Conservation (phyloP, 2,888 invertebrate species). For the Platycheirus albimanus region DNA sequence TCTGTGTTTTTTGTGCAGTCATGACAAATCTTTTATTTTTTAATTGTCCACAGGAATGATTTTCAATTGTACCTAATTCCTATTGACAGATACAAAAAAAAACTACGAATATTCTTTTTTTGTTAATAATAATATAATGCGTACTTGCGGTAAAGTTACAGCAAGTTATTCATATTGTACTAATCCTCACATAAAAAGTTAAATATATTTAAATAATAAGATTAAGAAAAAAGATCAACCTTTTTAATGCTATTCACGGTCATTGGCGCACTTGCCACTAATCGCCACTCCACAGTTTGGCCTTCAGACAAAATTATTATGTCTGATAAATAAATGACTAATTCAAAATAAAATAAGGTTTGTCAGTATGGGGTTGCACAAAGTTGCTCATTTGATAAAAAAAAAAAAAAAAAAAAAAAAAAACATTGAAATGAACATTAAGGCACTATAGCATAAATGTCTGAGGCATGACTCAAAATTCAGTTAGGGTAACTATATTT, state of each 20-base stretch:
- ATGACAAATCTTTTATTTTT: neutral
- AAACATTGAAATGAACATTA: no score
- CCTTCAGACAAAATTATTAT: slow-evolving; percentile 63
- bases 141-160: no score
- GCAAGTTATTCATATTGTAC: neutral
- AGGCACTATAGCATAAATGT: no score
- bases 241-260: slow-evolving; percentile 59
- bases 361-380: neutral
- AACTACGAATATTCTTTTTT: no score
- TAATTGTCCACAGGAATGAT: neutral
- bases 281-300: slow-evolving; percentile 53
- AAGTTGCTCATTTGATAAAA: neutral
- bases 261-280: slow-evolving; percentile 68
- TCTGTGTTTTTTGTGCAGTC: neutral
- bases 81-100: neutral
- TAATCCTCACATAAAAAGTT: neutral
- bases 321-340: slow-evolving; percentile 67
- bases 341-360: slow-evolving; percentile 29
- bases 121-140: no score
- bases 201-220: neutral
- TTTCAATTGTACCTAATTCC: neutral
- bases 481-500: no score
- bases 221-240: neutral
- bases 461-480: no score
- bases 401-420: neutral